These are phyloP conservation scores for Trichogramma dendrolimi DNA, from an alignment of 2,888 invertebrate genomes.

Conservation along the genomic window DNA sequence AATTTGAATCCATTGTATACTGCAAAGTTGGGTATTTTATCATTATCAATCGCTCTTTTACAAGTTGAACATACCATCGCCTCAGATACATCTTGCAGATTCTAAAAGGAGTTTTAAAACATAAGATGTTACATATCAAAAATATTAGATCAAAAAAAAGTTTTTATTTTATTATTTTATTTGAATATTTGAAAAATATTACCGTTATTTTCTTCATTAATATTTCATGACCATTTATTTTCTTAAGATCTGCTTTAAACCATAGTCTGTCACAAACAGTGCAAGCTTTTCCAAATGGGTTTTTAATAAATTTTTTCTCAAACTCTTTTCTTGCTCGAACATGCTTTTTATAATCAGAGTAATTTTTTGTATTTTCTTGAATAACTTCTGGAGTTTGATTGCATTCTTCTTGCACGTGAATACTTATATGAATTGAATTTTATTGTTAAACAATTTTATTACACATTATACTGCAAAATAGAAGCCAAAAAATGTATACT, in stretches of 20 bases:
- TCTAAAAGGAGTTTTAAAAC: neutral
- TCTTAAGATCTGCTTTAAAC: slow-evolving; percentile 6
- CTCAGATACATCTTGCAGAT: neutral
- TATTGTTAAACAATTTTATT: too few species aligned
- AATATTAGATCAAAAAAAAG: neutral
- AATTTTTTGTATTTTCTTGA: too few species aligned
- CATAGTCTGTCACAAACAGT: slow-evolving; percentile 15
- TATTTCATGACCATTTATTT: neutral
- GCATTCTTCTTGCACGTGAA: too few species aligned
- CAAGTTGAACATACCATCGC: slow-evolving; percentile 1
- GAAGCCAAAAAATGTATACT: too few species aligned
- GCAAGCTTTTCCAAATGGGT: slow-evolving; percentile 11
- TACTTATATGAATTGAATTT: too few species aligned
- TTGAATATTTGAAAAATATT: neutral
- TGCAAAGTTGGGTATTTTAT: neutral
- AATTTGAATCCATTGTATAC: slow-evolving; percentile 1
- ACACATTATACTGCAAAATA: too few species aligned
- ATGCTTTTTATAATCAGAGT: too few species aligned
- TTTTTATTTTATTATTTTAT: too few species aligned
- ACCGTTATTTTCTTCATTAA: neutral
- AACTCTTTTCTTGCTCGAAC: too few species aligned
- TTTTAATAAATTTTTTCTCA: slow-evolving; percentile 1
- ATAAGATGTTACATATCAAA: neutral
- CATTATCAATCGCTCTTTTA: neutral
- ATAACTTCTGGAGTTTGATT: too few species aligned